phyloP scores from a whole-genome alignment of 2,113 vertebrate species.

The Recurvirostra avosetta region DNA sequence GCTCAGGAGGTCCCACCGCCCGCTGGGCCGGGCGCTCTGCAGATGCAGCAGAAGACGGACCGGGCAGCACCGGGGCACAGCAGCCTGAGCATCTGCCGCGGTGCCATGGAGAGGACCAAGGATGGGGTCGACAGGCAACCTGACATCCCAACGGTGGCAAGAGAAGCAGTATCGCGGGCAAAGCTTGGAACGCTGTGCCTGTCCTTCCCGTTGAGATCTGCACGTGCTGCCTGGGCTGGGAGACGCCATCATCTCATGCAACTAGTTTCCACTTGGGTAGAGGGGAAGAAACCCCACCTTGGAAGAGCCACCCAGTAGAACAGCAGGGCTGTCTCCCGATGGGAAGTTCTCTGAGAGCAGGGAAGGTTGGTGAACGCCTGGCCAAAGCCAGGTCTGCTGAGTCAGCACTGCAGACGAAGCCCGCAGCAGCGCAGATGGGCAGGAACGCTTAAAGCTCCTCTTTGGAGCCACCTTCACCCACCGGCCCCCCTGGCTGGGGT shows the following conservation, averaged over 20 bases:
- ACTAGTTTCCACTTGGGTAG: background rate
- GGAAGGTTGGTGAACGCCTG: background rate
- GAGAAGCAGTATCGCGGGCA: background rate
- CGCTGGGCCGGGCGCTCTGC: too few species aligned
- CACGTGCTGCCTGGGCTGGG: background rate
- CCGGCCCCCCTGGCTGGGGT: too few species aligned
- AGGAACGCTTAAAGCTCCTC: accelerated
- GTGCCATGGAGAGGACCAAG: background rate
- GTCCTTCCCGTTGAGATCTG: background rate
- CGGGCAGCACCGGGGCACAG: background rate
- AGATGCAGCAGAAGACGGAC: too few species aligned
- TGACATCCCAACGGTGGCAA: background rate
- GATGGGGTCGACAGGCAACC: background rate
- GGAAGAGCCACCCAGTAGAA: background rate
- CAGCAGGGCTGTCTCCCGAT: too few species aligned
- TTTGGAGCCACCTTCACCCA: background rate
- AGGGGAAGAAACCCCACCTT: background rate
- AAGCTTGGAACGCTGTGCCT: background rate
- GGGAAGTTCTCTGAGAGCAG: background rate
- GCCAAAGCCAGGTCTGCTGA: background rate
- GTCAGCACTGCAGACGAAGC: background rate
- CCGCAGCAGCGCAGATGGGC: background rate
- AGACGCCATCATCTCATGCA: background rate
- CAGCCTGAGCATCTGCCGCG: background rate
- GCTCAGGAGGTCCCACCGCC: background rate